Evolutionary conservation across 2,797 vertebrate genomes (phyloP), one percentile per base, ranked within the genome.

Genomic region (Semaprochilodus insignis): DNA sequence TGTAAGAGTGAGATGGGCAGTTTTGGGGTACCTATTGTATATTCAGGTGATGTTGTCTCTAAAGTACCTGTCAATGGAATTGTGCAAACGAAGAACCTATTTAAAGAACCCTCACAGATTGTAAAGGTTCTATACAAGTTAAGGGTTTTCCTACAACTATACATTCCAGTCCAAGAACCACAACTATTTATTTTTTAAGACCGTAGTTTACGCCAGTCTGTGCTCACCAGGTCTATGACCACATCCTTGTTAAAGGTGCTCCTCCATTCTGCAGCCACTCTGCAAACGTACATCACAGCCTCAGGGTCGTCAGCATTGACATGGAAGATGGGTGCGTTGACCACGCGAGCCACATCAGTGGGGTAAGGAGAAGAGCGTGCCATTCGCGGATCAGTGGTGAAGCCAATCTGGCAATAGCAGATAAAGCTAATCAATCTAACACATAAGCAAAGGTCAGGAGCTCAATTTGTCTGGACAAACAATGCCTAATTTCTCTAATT

Each of bases 321-420:
- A 0, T 98, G 97, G 93, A 98, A 98, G 86, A 98, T 98, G 48
- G 97, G 97, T 0, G 97, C 96, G 0, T 97, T 98, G 78, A 98
- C 97, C 0, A 98, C 97, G 0, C 96, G 95, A 8, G 96, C 96
- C 0, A 97, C 96, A 0, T 97, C 97, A 0, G 97, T 97, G 0
- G 96, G 96, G 88, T 97, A 97, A 0, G 96, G 96, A 0, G 97
- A 97, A 71, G 96, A 97, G n/a, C 96, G 96, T 2, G 96, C 97
- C 93, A 98, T 95, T 0, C 96, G 94, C 0, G 96, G 96, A 90
- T 97, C 96, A 4, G 96, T 96, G 1, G 97, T 98, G 87, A 98
- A 98, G 80, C 97, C 97, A 0, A 97, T 98, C 97, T 98, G 93
- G 75, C 1, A 74, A 1, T 82, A 72, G 85, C 27, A 74, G 74